Base-by-base conservation (phyloP, 2,797 vertebrate species). In the Sebastiscus albofasciatus region DNA sequence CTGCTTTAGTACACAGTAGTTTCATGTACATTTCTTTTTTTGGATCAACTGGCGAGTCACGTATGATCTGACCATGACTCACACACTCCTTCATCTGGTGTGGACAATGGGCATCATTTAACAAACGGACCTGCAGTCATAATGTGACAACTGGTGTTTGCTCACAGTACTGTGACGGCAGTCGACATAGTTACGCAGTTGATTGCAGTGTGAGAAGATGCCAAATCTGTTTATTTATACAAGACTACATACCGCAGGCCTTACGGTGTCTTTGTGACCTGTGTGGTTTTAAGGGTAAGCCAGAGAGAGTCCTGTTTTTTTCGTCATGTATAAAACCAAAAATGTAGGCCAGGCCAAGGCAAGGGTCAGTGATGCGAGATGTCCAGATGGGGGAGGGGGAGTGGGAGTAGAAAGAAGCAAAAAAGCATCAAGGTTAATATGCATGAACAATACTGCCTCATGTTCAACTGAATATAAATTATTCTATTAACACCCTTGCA, bases 301-400 rank as follows among this genome's bases (percentile, higher is more conserved):
- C 42, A 49, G 10, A 27, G 11, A 66, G 22, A 39, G 29, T 55
- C 20, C 27, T 52, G 24, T 52, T 34, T 39, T 39, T 62, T 67
- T 52, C 16, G 8, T 78, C 46, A 31, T 36, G 13, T 65, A 61
- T 66, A 60, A 80, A 88, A 61, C 68, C 22, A 55, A 77, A 87
- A 87, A 86, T 87, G 67, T 85, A 81, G 84, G 79, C 60, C 87
- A 86, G 55, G 24, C 26, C 36, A 81, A 76, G 74, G 67, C 60
- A 81, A 71, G 55, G 79, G 83, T 85, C 80, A 68, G 70, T 82
- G 64, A 67, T 79, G 49, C 3, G 10, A 79, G 55, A 72, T 79
- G 24, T 56, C 61, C 59, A 61, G 18, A 42, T 80, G 84, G 75
- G 74, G 82, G 77, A 66, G 46, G 74, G 69, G 59, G 8, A 22